A percentile compares a stretch with the other conserved stretches of the same genome.
Conservation (phyloP, 2,888 invertebrate species). For the Malacosoma neustria region DNA sequence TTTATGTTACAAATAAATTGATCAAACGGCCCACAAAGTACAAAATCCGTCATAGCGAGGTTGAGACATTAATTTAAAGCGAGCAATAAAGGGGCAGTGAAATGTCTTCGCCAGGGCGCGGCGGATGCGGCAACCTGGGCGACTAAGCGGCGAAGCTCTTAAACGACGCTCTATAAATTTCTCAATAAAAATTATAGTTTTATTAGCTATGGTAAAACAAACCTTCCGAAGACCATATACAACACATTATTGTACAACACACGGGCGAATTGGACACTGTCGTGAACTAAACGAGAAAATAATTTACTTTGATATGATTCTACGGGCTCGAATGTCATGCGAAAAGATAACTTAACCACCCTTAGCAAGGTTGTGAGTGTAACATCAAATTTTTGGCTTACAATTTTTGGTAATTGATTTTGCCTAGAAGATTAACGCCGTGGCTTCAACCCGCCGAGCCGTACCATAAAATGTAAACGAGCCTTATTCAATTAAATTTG, state of each 20-base stretch:
- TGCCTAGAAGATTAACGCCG: slow-evolving; percentile 60
- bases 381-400: slow-evolving; percentile 27
- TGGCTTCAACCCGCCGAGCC: slow-evolving; percentile 47
- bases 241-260: slow-evolving; percentile 26
- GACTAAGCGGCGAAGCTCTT: slow-evolving; percentile 41
- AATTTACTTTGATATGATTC: slow-evolving; percentile 66
- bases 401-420: slow-evolving; percentile 70
- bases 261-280: slow-evolving; percentile 47
- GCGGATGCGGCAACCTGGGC: slow-evolving; percentile 16
- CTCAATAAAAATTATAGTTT: slow-evolving; percentile 50
- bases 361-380: slow-evolving; percentile 30
- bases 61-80: slow-evolving; percentile 70
- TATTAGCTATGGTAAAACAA: slow-evolving; percentile 33
- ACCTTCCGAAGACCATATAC: slow-evolving; percentile 35
- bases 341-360: slow-evolving; percentile 39
- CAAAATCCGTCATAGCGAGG: slow-evolving; percentile 53
- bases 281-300: slow-evolving; percentile 57
- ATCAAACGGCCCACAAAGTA: slow-evolving; percentile 61
- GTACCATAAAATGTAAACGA: slow-evolving; percentile 69
- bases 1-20: slow-evolving; percentile 64
- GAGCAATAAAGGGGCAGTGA: slow-evolving; percentile 67
- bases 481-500: slow-evolving; percentile 70
- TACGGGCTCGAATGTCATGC: slow-evolving; percentile 26
- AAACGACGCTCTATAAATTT: slow-evolving; percentile 62
- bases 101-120: slow-evolving; percentile 48